Evolutionary conservation across 2,113 vertebrate genomes (phyloP).

Genomic region (Galemys pyrenaicus): DNA sequence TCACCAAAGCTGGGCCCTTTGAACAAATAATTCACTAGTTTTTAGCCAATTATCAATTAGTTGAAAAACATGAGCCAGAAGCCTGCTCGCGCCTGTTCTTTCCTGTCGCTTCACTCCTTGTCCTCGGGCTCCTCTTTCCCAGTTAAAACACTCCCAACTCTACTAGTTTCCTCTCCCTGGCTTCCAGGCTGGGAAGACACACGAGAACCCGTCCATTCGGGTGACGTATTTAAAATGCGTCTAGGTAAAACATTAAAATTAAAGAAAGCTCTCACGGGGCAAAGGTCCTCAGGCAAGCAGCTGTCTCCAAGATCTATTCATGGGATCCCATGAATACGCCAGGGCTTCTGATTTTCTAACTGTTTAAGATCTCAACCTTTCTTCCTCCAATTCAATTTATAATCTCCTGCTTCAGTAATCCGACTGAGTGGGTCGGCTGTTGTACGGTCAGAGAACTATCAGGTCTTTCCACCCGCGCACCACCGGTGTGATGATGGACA

Average conservation of each 20-base stretch:
- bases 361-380: neutral
- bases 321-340: neutral
- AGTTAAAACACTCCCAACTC: conserved; percentile 40
- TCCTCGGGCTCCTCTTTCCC: neutral
- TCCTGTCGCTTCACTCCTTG: neutral
- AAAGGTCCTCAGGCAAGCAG: neutral
- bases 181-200: neutral
- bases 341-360: neutral
- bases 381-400: neutral
- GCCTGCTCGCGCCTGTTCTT: neutral
- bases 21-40: conserved; percentile 32
- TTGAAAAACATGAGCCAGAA: conserved; percentile 9
- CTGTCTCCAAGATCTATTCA: neutral
- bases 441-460: too few species aligned
- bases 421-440: neutral
- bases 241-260: conserved; percentile 39
- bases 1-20: neutral
- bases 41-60: conserved; percentile 40
- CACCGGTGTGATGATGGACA: too few species aligned
- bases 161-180: conserved; percentile 10
- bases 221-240: conserved; percentile 30
- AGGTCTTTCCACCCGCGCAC: too few species aligned
- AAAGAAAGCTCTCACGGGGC: neutral
- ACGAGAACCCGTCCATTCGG: neutral
- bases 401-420: neutral